Evolutionary conservation across 2,113 vertebrate genomes (phyloP).

Genomic region (Acanthochromis polyacanthus): DNA sequence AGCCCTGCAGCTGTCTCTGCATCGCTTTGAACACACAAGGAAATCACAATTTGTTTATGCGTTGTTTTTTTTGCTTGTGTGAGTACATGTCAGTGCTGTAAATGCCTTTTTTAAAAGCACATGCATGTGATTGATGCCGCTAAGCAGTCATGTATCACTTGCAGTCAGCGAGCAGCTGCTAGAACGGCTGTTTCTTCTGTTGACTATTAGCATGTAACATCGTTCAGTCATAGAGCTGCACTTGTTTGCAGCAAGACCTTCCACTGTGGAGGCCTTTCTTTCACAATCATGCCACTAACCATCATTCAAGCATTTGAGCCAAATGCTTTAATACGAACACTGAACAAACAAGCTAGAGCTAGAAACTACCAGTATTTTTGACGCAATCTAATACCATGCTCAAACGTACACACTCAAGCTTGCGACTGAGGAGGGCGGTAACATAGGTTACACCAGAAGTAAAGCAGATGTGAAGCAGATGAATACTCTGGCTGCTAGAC

Average conservation of each 20-base stretch:
- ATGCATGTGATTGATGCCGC: slow-evolving; percentile 32
- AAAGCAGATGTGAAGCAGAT: too few species aligned
- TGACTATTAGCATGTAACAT: slow-evolving; percentile 19
- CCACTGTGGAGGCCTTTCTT: not conserved
- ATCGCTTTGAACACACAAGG: slow-evolving; percentile 32
- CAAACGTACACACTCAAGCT: too few species aligned
- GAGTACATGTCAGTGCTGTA: not conserved
- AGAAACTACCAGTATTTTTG: too few species aligned
- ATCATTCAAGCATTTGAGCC: not conserved
- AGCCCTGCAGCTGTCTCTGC: slow-evolving; percentile 9
- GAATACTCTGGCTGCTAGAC: too few species aligned
- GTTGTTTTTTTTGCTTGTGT: not conserved
- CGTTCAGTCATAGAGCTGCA: not conserved
- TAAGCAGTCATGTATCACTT: slow-evolving; percentile 16
- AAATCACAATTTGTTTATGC: slow-evolving; percentile 36
- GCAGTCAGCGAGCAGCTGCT: slow-evolving; percentile 12
- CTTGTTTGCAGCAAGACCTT: not conserved
- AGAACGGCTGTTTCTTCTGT: not conserved
- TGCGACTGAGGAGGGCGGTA: too few species aligned
- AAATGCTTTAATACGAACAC: too few species aligned
- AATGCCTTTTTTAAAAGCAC: not conserved
- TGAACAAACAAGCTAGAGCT: too few species aligned
- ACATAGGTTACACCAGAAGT: too few species aligned
- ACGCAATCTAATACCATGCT: too few species aligned
- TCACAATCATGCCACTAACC: not conserved